Evolutionary conservation across 1,140 invertebrate species (phyloP).

Genomic region (Radopholus similis): DNA sequence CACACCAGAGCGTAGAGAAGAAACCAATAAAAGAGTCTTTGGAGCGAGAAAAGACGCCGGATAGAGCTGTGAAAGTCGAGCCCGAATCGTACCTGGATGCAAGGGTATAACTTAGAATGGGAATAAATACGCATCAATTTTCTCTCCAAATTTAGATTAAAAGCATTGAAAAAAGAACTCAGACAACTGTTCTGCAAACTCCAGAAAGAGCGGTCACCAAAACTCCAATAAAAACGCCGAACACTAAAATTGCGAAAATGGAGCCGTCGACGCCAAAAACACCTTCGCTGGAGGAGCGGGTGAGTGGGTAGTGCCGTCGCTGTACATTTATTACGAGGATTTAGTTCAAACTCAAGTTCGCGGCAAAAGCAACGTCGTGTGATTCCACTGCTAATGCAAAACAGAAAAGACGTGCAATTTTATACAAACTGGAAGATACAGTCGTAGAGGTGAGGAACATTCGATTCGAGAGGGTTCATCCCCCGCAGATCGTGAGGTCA

Average conservation of each 20-base stretch:
- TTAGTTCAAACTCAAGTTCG: background rate
- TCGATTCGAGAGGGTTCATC: too few species aligned
- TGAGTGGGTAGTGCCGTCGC: too few species aligned
- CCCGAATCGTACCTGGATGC: too few species aligned
- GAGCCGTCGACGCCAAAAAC: background rate
- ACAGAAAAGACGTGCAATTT: background rate
- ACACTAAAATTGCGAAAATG: too few species aligned
- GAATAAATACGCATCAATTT: too few species aligned
- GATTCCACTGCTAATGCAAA: background rate
- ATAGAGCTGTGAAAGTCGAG: too few species aligned
- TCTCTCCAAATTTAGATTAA: too few species aligned
- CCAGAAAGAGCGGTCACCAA: background rate
- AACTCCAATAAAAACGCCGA: background rate
- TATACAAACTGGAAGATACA: background rate
- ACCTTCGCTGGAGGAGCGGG: too few species aligned
- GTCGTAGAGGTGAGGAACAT: too few species aligned
- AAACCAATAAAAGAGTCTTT: background rate
- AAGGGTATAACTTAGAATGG: too few species aligned
- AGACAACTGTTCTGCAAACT: background rate
- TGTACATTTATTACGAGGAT: background rate
- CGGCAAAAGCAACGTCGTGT: background rate
- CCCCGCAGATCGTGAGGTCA: conserved; percentile 1
- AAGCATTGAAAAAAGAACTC: too few species aligned
- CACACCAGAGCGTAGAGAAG: background rate
- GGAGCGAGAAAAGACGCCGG: background rate